phyloP scores from a whole-genome alignment of 2,888 invertebrate species.

The Eupithecia pulchellata region DNA sequence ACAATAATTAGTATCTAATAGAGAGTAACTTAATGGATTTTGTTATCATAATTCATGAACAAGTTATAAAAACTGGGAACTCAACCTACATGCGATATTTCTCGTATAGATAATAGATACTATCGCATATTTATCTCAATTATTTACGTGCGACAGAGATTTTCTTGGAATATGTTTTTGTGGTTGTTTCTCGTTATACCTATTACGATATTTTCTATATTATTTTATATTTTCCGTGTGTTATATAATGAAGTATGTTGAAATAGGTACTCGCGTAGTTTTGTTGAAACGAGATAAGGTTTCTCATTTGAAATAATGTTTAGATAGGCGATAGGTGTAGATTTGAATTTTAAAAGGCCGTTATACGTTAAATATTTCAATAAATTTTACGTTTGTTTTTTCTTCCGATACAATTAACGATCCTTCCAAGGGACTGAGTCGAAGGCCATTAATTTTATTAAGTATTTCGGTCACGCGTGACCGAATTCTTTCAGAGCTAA shows the following conservation, averaged over 20 bases:
- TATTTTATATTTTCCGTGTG: neutral
- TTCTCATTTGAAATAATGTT: neutral
- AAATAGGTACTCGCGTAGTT: neutral
- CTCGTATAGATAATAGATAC: neutral
- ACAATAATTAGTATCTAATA: neutral
- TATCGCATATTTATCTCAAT: neutral
- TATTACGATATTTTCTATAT: neutral
- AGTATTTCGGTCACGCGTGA: too few relatives aligned
- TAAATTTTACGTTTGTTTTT: too few relatives aligned
- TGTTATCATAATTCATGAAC: neutral
- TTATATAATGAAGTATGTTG: neutral
- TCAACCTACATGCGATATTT: neutral
- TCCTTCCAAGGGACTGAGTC: too few relatives aligned
- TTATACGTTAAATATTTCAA: too few relatives aligned
- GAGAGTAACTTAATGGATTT: neutral
- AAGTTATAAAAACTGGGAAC: neutral
- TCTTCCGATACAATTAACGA: too few relatives aligned
- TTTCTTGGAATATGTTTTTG: neutral
- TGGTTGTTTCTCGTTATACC: neutral
- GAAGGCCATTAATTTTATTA: too few relatives aligned
- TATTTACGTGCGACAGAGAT: conserved; percentile 4
- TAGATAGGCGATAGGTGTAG: neutral
- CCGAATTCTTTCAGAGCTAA: too few relatives aligned
- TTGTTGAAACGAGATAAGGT: neutral
- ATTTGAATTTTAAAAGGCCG: neutral